phyloP scores from a whole-genome alignment of 2,888 invertebrate species.

The Mantis religiosa region DNA sequence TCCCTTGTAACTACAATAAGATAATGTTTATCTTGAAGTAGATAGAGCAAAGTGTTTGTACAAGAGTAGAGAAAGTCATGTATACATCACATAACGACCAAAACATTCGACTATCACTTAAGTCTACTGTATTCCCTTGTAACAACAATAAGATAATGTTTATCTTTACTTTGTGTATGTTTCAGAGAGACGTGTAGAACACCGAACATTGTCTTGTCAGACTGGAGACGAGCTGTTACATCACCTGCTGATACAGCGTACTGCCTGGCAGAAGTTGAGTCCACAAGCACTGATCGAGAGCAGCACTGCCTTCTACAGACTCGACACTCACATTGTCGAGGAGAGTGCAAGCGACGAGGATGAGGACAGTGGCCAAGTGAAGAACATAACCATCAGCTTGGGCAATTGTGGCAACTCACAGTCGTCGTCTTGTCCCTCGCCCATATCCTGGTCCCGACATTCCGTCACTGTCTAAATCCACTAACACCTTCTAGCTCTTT shows the following conservation, averaged over 20 bases:
- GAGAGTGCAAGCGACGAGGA: conserved; percentile 34
- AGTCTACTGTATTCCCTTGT: too few relatives aligned
- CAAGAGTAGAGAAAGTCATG: too few relatives aligned
- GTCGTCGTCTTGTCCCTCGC: conserved; percentile 4
- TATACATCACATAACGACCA: too few relatives aligned
- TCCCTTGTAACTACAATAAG: too few relatives aligned
- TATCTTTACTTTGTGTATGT: not conserved
- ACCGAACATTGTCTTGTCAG: conserved; percentile 45
- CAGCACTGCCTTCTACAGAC: not conserved
- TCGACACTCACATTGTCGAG: conserved; percentile 30
- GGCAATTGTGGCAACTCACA: conserved; percentile 27
- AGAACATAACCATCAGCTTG: conserved; percentile 45
- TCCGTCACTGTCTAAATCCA: not conserved
- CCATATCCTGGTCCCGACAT: conserved; percentile 9
- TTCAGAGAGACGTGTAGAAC: conserved; percentile 35
- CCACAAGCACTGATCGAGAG: conserved; percentile 30
- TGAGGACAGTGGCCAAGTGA: conserved; percentile 43
- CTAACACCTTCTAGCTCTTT: too few relatives aligned
- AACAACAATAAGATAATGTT: too few relatives aligned
- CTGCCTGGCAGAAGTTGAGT: conserved; percentile 34
- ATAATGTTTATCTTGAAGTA: too few relatives aligned
- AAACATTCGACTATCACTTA: too few relatives aligned
- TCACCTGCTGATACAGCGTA: conserved; percentile 33
- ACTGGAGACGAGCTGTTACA: conserved; percentile 44
- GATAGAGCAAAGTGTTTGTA: too few relatives aligned